phyloP scores from a whole-genome alignment of 1,140 invertebrate species.

The Ceratosolen fusciceps region DNA sequence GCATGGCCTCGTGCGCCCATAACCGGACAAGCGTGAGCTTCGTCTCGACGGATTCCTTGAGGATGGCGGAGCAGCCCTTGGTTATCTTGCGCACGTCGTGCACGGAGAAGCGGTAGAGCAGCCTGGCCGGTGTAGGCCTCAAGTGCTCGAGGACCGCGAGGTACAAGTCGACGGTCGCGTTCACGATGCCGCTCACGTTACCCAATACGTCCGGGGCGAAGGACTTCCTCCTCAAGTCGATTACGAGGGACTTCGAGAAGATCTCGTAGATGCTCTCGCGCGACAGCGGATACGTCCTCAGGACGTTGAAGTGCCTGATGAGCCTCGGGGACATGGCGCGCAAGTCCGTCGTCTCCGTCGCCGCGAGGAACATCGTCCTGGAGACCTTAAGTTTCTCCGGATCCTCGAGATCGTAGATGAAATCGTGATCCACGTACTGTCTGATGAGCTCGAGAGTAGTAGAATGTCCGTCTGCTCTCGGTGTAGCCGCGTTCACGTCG shows the following conservation, averaged over 20 bases:
- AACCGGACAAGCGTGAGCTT: slow-evolving; percentile 72
- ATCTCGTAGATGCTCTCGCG: slow-evolving; percentile 77
- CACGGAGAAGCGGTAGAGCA: slow-evolving; percentile 79
- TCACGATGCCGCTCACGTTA: slow-evolving; percentile 74
- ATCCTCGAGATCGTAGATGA: slow-evolving; percentile 76
- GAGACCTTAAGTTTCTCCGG: slow-evolving; percentile 72
- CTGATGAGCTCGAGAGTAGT: slow-evolving; percentile 78
- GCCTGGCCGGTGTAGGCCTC: slow-evolving; percentile 75
- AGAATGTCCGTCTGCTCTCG: slow-evolving; percentile 73
- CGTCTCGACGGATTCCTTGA: slow-evolving; percentile 76
- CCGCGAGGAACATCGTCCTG: slow-evolving; percentile 74
- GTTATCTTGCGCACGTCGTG: slow-evolving; percentile 77
- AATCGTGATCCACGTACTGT: slow-evolving; percentile 77
- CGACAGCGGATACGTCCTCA: slow-evolving; percentile 75
- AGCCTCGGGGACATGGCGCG: slow-evolving; percentile 74
- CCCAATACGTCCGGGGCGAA: slow-evolving; percentile 76
- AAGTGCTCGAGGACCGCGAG: slow-evolving; percentile 71
- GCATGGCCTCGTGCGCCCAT: slow-evolving; percentile 80
- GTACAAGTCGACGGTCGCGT: slow-evolving; percentile 76
- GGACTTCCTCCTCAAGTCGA: slow-evolving; percentile 73
- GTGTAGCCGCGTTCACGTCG: slow-evolving; percentile 77
- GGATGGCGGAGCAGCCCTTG: slow-evolving; percentile 76
- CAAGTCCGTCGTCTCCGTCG: slow-evolving; percentile 51
- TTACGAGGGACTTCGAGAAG: slow-evolving; percentile 74
- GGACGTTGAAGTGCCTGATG: slow-evolving; percentile 77